Conservation (phyloP, 1,140 invertebrate genomes). For the Macrobrachium nipponense region DNA sequence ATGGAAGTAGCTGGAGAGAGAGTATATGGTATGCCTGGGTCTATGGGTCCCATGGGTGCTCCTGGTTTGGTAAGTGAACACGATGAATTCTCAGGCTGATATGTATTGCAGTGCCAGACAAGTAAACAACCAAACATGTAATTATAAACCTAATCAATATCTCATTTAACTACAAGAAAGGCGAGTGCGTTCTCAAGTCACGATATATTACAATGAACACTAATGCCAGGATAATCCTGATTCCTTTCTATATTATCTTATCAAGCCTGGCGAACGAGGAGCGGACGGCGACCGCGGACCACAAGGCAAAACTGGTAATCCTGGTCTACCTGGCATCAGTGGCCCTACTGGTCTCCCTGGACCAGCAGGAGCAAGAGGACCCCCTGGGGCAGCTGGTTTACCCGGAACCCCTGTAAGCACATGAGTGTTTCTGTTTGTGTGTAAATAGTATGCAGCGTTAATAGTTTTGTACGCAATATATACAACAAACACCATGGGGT, state of each 20-base stretch:
- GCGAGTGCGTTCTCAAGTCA: too few species aligned
- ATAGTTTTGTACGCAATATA: background rate
- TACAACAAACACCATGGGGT: background rate
- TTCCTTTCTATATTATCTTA: background rate
- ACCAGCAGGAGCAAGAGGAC: constrained; percentile 56
- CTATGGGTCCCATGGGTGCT: constrained; percentile 59
- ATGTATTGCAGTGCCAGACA: too few species aligned
- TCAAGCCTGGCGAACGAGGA: constrained; percentile 64
- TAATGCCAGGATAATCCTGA: too few species aligned
- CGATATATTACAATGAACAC: too few species aligned
- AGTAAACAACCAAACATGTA: too few species aligned
- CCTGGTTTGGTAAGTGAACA: constrained; percentile 49
- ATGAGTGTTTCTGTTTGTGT: too few species aligned
- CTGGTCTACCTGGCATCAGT: constrained; percentile 58
- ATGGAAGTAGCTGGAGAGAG: constrained; percentile 53
- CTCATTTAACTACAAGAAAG: too few species aligned
- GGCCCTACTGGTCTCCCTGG: constrained; percentile 64
- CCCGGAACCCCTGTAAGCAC: constrained; percentile 57
- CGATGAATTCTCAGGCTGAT: background rate
- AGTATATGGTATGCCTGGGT: constrained; percentile 58
- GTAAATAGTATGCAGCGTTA: background rate
- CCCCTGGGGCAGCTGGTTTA: constrained; percentile 61
- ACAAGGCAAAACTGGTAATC: constrained; percentile 60
- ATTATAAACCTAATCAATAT: too few species aligned
- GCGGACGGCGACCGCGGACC: constrained; percentile 61